These are phyloP conservation scores for Phataginus tetradactyla DNA, from an alignment of 2,797 vertebrate genomes.

Conservation along the genomic window DNA sequence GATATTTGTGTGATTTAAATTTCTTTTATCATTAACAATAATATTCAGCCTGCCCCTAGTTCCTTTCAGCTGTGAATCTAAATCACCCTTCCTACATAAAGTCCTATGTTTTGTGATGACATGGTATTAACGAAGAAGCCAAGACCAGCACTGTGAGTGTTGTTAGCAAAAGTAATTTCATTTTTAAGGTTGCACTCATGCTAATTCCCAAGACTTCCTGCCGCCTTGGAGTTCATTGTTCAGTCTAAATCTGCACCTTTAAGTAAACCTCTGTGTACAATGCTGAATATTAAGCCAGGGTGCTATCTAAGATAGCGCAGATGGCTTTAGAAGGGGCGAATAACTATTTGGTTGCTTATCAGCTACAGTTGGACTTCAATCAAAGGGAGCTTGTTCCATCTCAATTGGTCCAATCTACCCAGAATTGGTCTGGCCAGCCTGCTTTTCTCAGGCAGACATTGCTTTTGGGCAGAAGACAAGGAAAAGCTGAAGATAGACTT, in stretches of 20 bases:
- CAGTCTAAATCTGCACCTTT: not conserved
- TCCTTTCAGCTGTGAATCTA: not conserved
- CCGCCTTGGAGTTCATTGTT: not conserved
- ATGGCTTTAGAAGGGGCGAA: not conserved
- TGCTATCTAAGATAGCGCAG: not conserved
- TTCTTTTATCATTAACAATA: not conserved
- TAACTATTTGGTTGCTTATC: not conserved
- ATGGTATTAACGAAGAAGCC: not conserved
- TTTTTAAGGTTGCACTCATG: not conserved
- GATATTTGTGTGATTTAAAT: not conserved
- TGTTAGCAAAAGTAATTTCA: constrained; percentile 36
- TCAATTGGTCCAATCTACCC: rapidly evolving
- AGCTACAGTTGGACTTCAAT: not conserved
- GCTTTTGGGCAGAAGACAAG: not conserved
- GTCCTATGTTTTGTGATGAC: not conserved
- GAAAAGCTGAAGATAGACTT: not conserved
- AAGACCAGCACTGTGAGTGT: not conserved
- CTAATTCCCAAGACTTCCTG: not conserved
- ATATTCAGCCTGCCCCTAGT: rapidly evolving
- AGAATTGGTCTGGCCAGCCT: not conserved
- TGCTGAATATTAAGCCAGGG: not conserved
- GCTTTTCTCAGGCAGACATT: not conserved
- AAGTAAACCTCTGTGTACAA: not conserved
- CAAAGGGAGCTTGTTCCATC: not conserved
- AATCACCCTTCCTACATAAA: not conserved